Base-by-base conservation (phyloP, 1,140 invertebrate species). In the Periplaneta americana region DNA sequence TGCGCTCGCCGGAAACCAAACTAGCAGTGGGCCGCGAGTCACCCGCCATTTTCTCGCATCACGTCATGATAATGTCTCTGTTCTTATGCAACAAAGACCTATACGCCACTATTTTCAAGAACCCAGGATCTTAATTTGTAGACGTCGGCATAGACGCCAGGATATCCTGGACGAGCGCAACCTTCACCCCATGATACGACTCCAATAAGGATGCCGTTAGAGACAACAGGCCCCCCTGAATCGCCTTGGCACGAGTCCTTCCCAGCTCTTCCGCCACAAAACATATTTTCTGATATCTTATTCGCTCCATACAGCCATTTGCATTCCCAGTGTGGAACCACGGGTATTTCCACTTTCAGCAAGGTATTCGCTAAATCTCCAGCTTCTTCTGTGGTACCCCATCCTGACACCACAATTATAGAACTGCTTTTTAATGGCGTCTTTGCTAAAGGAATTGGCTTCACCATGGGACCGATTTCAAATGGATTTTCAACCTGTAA, bases 151-250 rank as follows among this genome's bases (percentile, higher is more conserved):
- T 75, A 82, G 34, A 82, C 82, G 8, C 57, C 79, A 31, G 82
- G 82, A 17, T 34, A 82, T 22, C 76, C 81, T 18, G 75, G 32
- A 36, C 28, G 35, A 3, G 33, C 81, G 33, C 81, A 81, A 18
- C 76, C 81, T 75, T 34, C 35, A 57, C 39, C 82, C 82, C 82
- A 82, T 13, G 82, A 82, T 15, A 82, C 79, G 18, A 81, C 36
- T 34, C 82, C 82, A n/a, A 80, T 34, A n/a, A 81, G 28, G 31
- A 37, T 74, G 11, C 48, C 74, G 34, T 82, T 37, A 32, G 78
- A 81, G 22, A 82, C 75, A 28, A 80, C 32, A 34, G 83, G 83
- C 39, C 39, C 82, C 1, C 78, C 78, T 2, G 75, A 79, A 33
- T 81, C 80, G 17, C 80, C 80, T 74, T 81, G 22, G n/a, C 39